phyloP scores from a whole-genome alignment of 2,113 vertebrate genomes.

The Neolamprologus tretocephalus region DNA sequence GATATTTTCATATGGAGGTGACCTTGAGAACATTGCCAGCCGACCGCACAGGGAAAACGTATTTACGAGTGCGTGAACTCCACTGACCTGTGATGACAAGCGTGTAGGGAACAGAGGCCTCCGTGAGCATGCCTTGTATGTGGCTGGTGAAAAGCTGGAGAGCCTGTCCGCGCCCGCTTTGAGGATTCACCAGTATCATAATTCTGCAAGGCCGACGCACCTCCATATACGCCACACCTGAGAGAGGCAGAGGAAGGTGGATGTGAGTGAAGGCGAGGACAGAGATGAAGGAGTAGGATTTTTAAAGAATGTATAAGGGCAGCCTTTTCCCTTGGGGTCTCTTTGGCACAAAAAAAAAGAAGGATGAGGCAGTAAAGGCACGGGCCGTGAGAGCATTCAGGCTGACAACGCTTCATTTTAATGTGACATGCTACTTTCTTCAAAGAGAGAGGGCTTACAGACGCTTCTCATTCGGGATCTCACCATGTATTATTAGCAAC shows the following conservation, averaged over 20 bases:
- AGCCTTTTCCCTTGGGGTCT: neutral
- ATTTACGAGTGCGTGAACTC: neutral
- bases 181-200: conserved; percentile 83
- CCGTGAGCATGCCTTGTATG: conserved; percentile 76
- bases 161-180: conserved; percentile 77
- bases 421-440: neutral
- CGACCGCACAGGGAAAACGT: neutral
- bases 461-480: neutral
- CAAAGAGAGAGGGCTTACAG: neutral
- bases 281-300: neutral
- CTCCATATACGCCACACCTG: conserved; percentile 16
- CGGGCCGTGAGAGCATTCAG: neutral
- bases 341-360: neutral
- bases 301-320: neutral
- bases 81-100: conserved; percentile 79
- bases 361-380: neutral
- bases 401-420: neutral
- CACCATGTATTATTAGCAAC: neutral
- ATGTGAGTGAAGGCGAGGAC: neutral
- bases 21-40: neutral
- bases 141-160: conserved; percentile 73
- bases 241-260: neutral
- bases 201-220: conserved; percentile 67
- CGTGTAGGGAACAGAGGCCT: conserved; percentile 73
- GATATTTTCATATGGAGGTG: neutral